Evolutionary conservation across 2,797 vertebrate genomes (phyloP).

Genomic region (Sebastiscus tertius): DNA sequence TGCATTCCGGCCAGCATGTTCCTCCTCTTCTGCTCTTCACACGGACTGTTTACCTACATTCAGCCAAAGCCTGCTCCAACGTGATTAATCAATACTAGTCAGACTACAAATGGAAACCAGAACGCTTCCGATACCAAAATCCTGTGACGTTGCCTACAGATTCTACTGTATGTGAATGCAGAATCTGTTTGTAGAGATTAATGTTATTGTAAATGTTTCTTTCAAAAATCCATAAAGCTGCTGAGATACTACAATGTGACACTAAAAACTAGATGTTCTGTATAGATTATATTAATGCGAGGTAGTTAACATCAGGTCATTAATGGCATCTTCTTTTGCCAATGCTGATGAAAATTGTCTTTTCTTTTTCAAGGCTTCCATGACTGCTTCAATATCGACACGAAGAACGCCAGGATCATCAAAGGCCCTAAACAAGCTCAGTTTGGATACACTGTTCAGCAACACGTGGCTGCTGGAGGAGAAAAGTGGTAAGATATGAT

Average conservation of each 20-base stretch:
- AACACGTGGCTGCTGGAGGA: slow-evolving; percentile 89
- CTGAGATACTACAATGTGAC: not conserved
- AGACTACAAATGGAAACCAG: too few relatives aligned
- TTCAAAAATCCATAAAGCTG: not conserved
- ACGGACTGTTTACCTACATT: too few relatives aligned
- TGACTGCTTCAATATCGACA: slow-evolving; percentile 93
- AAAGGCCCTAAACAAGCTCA: slow-evolving; percentile 90
- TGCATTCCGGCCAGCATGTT: too few relatives aligned
- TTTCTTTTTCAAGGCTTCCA: slow-evolving; percentile 80
- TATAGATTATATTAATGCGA: not conserved
- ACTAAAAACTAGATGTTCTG: not conserved
- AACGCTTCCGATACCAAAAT: too few relatives aligned
- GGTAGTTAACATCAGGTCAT: not conserved
- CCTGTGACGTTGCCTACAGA: too few relatives aligned
- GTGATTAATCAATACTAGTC: too few relatives aligned
- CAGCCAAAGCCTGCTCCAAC: too few relatives aligned
- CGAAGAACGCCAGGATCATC: slow-evolving; percentile 88
- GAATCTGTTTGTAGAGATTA: too few relatives aligned
- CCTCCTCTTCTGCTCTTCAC: too few relatives aligned
- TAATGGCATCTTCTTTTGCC: not conserved
- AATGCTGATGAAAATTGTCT: slow-evolving; percentile 2
- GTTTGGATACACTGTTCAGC: slow-evolving; percentile 98
- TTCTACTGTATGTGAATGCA: too few relatives aligned
- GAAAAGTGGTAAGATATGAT: slow-evolving; percentile 91
- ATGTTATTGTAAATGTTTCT: not conserved